These are phyloP conservation scores for Glaucidium brasilianum DNA, from an alignment of 2,113 vertebrate genomes.

Conservation along the genomic window DNA sequence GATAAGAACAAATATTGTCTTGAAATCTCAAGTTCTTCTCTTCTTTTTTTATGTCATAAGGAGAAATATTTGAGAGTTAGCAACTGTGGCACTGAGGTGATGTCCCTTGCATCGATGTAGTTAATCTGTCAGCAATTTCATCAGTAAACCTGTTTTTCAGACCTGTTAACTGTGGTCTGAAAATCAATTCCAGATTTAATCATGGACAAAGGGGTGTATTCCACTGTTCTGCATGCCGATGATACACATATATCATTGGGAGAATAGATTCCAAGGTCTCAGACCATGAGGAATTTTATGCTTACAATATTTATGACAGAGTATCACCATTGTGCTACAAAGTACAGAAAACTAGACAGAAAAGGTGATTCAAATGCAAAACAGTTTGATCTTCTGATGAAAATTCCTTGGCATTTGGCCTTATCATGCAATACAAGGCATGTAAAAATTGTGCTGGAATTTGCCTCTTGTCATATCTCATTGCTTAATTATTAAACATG, in stretches of 20 bases:
- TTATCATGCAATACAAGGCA: constrained; percentile 1
- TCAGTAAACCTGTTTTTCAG: constrained; percentile 27
- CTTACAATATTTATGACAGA: constrained; percentile 21
- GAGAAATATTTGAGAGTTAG: constrained; percentile 19
- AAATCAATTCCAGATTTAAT: constrained; percentile 42
- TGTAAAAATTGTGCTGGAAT: constrained; percentile 26
- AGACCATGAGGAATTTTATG: background rate
- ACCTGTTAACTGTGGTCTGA: constrained; percentile 31
- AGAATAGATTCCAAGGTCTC: constrained; percentile 14
- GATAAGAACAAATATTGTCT: background rate
- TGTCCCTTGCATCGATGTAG: background rate
- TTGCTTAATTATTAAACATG: constrained; percentile 48
- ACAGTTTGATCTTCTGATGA: background rate
- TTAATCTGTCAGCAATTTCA: constrained; percentile 40
- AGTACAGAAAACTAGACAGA: constrained; percentile 1
- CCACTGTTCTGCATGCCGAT: background rate
- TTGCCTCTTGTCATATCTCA: constrained; percentile 26
- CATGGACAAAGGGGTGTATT: background rate
- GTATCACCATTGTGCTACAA: background rate
- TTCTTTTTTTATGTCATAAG: background rate
- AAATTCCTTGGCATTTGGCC: constrained; percentile 4
- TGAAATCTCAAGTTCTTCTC: constrained; percentile 18
- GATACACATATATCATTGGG: background rate
- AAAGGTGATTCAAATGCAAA: constrained; percentile 19
- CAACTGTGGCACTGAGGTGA: background rate